Evolutionary conservation across 2,113 vertebrate species (phyloP), one percentile per base, ranked within the genome.

Genomic region (Dicaeum eximium): DNA sequence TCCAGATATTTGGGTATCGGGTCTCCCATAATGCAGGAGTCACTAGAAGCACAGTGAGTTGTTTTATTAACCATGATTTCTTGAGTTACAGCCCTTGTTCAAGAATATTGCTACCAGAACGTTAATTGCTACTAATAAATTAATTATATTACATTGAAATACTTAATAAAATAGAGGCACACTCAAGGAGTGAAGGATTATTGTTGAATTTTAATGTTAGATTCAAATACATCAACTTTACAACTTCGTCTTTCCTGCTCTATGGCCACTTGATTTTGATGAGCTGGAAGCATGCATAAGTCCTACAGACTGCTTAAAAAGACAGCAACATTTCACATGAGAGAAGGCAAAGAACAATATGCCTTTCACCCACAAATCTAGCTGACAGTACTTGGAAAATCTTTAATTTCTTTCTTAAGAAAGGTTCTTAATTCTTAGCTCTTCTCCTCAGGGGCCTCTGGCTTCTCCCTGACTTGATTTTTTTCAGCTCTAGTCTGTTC

Each of bases 231-330:
- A 96, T 93, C 71, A 92, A 20, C 75, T 86, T 97, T 92, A 95
- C 44, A 92, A 79, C 70, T 91, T 78, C 86, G 91, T 92, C 72
- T 86, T 92, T 84, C 61, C 45, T 91, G 10, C 88, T 96, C 89
- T 96, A 80, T 88, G 85, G 89, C 86, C 79, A 79, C 93, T 96
- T 97, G 92, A 95, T 97, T 97, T 97, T 96, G 95, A 97, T 96
- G 93, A 95, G 70, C 70, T 95, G 69, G 84, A 97, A 93, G 44
- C 64, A 78, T 70, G 56, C 67, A 92, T 66, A 93, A 89, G 58
- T 90, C 86, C 40, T 86, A 69, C 9, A 92, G 87, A 64, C 64
- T 96, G 33, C 85, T 93, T 93, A 75, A 95, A 97, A 96, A 97
- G 79, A 60, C 73, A 93, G 88, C 82, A 95, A 42, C 53, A 78